Evolutionary conservation across 2,888 invertebrate genomes (phyloP).

Genomic region (Volucella zonaria): DNA sequence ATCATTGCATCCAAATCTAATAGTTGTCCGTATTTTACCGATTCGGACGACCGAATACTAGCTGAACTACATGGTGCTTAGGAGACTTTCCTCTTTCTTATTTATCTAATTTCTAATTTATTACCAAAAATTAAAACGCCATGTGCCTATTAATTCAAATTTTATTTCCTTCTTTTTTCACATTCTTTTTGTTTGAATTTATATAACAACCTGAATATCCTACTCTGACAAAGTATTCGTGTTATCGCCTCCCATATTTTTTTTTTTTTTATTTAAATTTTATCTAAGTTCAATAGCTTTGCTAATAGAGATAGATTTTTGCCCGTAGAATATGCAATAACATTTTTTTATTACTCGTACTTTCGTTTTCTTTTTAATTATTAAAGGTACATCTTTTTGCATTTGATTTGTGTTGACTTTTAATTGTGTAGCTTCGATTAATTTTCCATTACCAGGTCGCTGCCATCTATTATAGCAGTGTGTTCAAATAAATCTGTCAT

Average conservation of each 20-base stretch:
- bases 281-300: slow-evolving; percentile 41
- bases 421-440: slow-evolving; percentile 17
- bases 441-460: slow-evolving; percentile 21
- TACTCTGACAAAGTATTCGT: neutral
- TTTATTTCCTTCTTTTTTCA: slow-evolving; percentile 51
- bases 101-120: no score
- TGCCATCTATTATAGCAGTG: slow-evolving; percentile 27
- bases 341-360: slow-evolving; percentile 10
- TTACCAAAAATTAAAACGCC: no score
- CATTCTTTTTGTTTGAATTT: neutral
- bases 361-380: neutral
- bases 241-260: slow-evolving; percentile 1
- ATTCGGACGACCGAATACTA: no score
- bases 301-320: slow-evolving; percentile 32
- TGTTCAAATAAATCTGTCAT: slow-evolving; percentile 43
- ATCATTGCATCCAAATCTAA: no score
- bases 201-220: slow-evolving; percentile 35
- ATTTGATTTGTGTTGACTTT: slow-evolving; percentile 10
- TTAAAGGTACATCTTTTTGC: slow-evolving; percentile 64
- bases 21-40: no score
- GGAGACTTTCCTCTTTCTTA: no score
- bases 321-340: slow-evolving; percentile 53
- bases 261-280: neutral
- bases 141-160: slow-evolving; percentile 34
- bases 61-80: no score